Base-by-base conservation (phyloP, 2,797 vertebrate genomes). In the Toxotes lorentzi region DNA sequence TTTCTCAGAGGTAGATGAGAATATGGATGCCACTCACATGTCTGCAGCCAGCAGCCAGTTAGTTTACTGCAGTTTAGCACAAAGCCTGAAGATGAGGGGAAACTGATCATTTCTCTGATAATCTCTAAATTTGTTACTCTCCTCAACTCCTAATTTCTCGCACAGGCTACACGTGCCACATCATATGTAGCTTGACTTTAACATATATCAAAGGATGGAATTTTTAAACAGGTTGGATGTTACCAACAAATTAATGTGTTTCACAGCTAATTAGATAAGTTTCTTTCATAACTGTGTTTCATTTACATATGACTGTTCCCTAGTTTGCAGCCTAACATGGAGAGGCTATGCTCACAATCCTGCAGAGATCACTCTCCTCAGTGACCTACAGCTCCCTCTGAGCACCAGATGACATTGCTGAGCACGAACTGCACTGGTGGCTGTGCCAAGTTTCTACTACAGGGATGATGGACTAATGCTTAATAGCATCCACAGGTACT, bases 391-490 rank as follows among this genome's bases (percentile, higher is more conserved):
- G 63, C 10, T 91, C 90, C 16, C 86, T 94, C 73, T 94, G 93
- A 62, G 70, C 94, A 3, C 79, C 83, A 11, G 90, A 91, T 0
- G 59, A 92, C 73, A 89, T 94, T 6, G 53, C 67, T 41, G 76
- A 81, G 3, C 84, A 91, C 27, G 27, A 30, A 30, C 27, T 6
- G 77, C 86, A 0, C 8, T 93, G 21, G 84, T 95, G 68, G 62
- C 69, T 2, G 19, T 97, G 50, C 95, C 95, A 0, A 90, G 93
- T 73, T 96, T 91, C 84, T 92, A 93, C 78, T 96, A 96, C 82
- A 94, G 94, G 0, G 95, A 96, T 0, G 96, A 96, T 35, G 94
- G 93, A 40, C 76, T 96, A 76, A 87, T 66, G 0, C 88, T 96
- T 35, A 4, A 35, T 0, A 91, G 93, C 5, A 93, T 96, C 66